These are phyloP conservation scores for Sander lucioperca DNA, from an alignment of 2,113 vertebrate species.

Conservation along the genomic window DNA sequence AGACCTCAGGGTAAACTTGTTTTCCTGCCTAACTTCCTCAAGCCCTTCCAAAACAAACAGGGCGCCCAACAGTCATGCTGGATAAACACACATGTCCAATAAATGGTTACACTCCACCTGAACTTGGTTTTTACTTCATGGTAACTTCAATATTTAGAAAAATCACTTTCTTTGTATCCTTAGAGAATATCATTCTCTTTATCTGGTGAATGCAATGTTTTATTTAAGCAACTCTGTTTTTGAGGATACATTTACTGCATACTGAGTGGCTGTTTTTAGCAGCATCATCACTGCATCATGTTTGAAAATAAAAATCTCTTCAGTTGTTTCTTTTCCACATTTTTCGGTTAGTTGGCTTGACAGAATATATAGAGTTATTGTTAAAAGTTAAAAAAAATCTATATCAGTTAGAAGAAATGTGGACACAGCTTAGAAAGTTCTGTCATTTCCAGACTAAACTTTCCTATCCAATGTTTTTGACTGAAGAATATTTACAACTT, in stretches of 20 bases:
- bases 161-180: conserved; percentile 51
- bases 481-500: not conserved
- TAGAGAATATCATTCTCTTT: conserved; percentile 37
- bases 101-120: conserved; percentile 77
- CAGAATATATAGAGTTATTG: not conserved
- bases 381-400: not conserved
- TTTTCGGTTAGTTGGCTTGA: not conserved
- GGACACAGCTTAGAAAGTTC: not conserved
- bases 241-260: not conserved
- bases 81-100: conserved; percentile 82
- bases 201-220: conserved; percentile 21
- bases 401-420: not conserved
- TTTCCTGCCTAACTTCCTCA: conserved; percentile 84
- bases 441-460: not conserved
- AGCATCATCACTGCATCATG: not conserved
- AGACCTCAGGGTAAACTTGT: conserved; percentile 82
- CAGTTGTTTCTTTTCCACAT: not conserved
- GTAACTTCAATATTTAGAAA: conserved; percentile 67
- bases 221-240: not conserved
- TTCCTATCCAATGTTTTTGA: not conserved
- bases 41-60: conserved; percentile 85
- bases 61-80: conserved; percentile 76
- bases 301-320: not conserved
- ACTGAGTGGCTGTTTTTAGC: not conserved
- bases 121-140: conserved; percentile 71